A percentile compares a stretch with the other conserved stretches of the same genome.
Evolutionary conservation across 2,797 vertebrate genomes (phyloP).

Genomic region (Acestrorhynchus altus): DNA sequence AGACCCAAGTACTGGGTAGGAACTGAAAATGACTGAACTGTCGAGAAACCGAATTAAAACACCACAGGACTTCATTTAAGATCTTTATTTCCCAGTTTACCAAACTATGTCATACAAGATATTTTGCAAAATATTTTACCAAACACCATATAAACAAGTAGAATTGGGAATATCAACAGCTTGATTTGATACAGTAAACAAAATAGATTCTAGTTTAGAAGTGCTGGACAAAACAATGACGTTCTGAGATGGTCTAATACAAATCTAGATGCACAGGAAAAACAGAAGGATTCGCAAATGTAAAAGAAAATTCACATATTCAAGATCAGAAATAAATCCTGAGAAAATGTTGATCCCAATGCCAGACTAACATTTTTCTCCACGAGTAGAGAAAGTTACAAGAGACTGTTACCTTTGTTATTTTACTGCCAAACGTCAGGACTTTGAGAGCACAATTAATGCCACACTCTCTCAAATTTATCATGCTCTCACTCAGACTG

Average conservation of each 20-base stretch:
- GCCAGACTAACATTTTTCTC: neutral
- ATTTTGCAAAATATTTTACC: slow-evolving; percentile 34
- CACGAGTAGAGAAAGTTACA: neutral
- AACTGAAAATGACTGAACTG: too few species aligned
- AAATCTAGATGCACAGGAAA: slow-evolving; percentile 32
- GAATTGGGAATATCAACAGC: slow-evolving; percentile 43
- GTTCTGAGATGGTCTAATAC: slow-evolving; percentile 11
- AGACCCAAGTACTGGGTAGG: too few species aligned
- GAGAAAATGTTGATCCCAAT: slow-evolving; percentile 21
- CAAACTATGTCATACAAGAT: slow-evolving; percentile 38
- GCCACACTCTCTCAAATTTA: too few species aligned
- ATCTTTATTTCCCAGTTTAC: slow-evolving; percentile 41
- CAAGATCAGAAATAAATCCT: slow-evolving; percentile 16
- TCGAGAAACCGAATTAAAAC: neutral
- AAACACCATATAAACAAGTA: slow-evolving; percentile 42
- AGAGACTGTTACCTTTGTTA: neutral
- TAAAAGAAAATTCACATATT: slow-evolving; percentile 24
- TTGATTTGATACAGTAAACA: slow-evolving; percentile 48
- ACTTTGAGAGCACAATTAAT: too few species aligned
- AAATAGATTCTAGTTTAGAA: slow-evolving; percentile 46
- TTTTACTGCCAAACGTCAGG: too few species aligned
- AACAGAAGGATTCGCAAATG: slow-evolving; percentile 1
- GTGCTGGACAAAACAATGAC: slow-evolving; percentile 6
- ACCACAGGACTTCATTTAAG: neutral
- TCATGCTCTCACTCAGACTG: too few species aligned